Base-by-base conservation (phyloP, 30 jellyfish, hydroid and myxozoan genomes). In the Euphysa ruthae region DNA sequence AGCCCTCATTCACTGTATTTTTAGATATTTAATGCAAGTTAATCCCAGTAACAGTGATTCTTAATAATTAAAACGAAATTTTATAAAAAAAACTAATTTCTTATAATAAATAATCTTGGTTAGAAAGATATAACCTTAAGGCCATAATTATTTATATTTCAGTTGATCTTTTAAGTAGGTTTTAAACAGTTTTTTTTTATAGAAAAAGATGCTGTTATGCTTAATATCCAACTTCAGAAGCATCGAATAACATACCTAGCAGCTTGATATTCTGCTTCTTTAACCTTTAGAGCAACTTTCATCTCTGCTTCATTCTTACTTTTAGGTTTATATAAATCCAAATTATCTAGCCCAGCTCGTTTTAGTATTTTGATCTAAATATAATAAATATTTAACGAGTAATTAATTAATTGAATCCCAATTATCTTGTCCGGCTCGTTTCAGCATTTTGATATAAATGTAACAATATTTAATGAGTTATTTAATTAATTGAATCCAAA, bases 251-350 rank as follows among this genome's bases (percentile, higher is more conserved):
- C 13, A 30, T 14, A 68, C 80, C 80, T 46, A 21, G 80, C 80
- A 42, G 80, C 80, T 49, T 68, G 80, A 30, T 68, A 68, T 35
- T 68, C 80, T 0, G 80, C 80, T 68, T 68, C 80, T 8, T 43
- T 34, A 32, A 68, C 50, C 34, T 68, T 68, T 27, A 68, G 49
- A 14, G 80, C 80, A 4, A 30, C 28, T 25, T 68, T 68, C 27
- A 68, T 30, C 35, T 68, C 80, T 5, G 74, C 80, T 68, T 68
- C 80, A 1, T 73, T 68, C 25, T 68, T 49, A 25, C 49, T 44
- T 50, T 68, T 68, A 15, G 80, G 80, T 24, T 44, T 30, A 24
- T 49, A 28, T 18, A 26, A 28, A 13, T 68, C 49, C 32, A 42
- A 20, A 68, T 68, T 68, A 19, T 43, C 28, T 19, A 43, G 49